phyloP scores from a whole-genome alignment of 2,888 invertebrate genomes.

The Epinotia brunnichana region DNA sequence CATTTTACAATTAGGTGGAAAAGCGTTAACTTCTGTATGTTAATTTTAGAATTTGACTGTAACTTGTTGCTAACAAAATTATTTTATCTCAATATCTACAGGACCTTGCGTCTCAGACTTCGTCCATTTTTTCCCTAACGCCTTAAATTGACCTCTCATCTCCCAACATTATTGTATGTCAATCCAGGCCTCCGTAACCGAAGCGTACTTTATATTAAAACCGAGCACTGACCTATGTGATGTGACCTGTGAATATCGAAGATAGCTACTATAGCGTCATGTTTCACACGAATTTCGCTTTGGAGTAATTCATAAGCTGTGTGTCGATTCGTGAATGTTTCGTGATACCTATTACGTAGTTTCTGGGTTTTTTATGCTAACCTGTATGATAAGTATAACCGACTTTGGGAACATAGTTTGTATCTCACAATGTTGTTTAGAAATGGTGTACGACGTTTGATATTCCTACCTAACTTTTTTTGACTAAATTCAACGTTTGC shows the following conservation, averaged over 20 bases:
- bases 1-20: no score
- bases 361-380: not conserved
- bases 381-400: not conserved
- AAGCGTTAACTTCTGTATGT: no score
- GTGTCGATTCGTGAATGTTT: not conserved
- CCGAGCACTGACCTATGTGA: slow-evolving; percentile 59
- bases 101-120: not conserved
- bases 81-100: not conserved
- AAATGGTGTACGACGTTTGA: no score
- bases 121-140: not conserved
- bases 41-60: no score
- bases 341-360: not conserved
- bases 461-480: no score
- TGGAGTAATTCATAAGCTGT: slow-evolving; percentile 36
- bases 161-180: slow-evolving; percentile 26
- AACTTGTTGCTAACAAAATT: not conserved
- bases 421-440: no score
- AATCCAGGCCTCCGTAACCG: slow-evolving; percentile 13
- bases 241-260: slow-evolving; percentile 68
- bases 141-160: not conserved
- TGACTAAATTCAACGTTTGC: no score
- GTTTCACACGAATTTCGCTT: slow-evolving; percentile 61
- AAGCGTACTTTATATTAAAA: slow-evolving; percentile 63
- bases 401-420: no score
- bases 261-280: slow-evolving; percentile 66